Evolutionary conservation across 1,140 invertebrate species (phyloP).

Genomic region (Dendroctonus valens): DNA sequence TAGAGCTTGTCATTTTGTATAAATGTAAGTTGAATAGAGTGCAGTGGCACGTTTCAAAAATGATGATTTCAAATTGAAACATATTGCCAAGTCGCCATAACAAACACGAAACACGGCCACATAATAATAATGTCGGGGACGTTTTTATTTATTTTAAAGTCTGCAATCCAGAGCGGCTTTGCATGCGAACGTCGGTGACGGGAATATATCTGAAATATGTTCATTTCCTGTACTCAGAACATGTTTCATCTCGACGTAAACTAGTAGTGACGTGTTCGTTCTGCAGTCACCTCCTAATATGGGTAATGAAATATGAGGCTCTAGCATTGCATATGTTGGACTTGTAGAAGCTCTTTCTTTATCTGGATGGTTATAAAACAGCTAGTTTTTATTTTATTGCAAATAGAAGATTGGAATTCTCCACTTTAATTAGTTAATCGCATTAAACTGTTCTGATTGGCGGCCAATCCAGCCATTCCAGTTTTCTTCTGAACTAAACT

Average conservation of each 20-base stretch:
- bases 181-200: constrained; percentile 4
- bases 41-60: neutral
- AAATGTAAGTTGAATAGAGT: neutral
- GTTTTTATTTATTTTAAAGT: constrained; percentile 14
- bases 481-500: constrained; percentile 1
- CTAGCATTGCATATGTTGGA: no score
- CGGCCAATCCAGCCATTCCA: neutral
- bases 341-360: no score
- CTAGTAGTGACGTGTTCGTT: constrained; percentile 3
- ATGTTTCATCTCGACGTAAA: constrained; percentile 6
- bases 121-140: constrained; percentile 15
- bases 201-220: constrained; percentile 10
- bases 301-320: no score
- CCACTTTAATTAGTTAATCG: no score
- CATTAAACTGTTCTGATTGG: no score
- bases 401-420: no score
- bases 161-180: constrained; percentile 11
- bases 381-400: no score
- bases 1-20: no score
- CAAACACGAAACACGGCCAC: constrained; percentile 1
- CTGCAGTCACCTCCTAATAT: neutral
- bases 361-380: no score
- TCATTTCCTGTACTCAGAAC: constrained; percentile 1
- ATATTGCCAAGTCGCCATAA: constrained; percentile 2
- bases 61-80: constrained; percentile 2